Evolutionary conservation across 2,113 vertebrate genomes (phyloP).

Genomic region (rat (Rattus norvegicus)): DNA sequence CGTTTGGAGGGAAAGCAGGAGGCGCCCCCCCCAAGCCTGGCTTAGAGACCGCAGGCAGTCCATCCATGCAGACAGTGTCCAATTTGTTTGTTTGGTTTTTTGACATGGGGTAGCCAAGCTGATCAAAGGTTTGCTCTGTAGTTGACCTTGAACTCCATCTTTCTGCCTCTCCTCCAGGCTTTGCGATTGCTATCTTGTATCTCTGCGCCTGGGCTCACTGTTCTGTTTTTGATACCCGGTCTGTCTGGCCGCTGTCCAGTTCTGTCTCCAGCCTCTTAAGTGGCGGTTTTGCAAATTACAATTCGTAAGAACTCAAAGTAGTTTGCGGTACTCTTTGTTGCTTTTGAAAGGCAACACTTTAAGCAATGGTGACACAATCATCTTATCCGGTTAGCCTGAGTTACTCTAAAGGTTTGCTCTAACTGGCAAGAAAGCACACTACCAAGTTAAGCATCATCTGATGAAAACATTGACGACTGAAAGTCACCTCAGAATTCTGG

Average conservation of each 20-base stretch:
- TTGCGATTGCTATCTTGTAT: neutral
- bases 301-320: slow-evolving; percentile 12
- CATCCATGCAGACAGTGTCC: neutral
- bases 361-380: neutral
- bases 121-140: neutral
- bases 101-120: neutral
- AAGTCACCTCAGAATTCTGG: neutral
- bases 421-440: neutral
- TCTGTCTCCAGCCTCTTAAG: neutral
- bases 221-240: neutral
- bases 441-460: neutral
- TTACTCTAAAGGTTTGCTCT: neutral
- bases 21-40: neutral
- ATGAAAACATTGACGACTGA: neutral
- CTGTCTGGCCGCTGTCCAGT: neutral
- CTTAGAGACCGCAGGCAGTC: neutral
- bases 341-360: neutral
- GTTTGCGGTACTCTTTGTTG: neutral
- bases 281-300: slow-evolving; percentile 5
- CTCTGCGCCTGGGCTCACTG: neutral
- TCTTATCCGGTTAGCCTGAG: neutral
- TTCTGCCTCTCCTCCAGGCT: neutral
- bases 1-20: too few relatives aligned
- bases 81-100: neutral
- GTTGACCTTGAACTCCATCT: neutral